Base-by-base conservation (phyloP, 2,113 vertebrate genomes). In the Setophaga petechia region DNA sequence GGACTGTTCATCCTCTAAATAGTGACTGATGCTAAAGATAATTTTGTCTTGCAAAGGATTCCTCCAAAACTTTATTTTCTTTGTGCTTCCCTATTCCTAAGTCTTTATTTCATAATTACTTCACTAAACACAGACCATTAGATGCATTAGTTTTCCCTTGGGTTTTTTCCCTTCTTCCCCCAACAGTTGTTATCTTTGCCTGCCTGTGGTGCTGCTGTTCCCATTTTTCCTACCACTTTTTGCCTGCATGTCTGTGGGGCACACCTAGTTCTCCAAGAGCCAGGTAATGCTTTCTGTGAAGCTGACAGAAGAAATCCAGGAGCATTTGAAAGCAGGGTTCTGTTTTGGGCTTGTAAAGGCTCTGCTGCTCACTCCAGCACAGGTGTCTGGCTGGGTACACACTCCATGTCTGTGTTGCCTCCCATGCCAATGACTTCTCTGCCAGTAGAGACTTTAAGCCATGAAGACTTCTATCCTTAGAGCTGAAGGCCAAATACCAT, bases 181-280 rank as follows among this genome's bases (percentile, higher is more conserved):
- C 65, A 81, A 3, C 16, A 11, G 4, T 9, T 79, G 19, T 28
- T 31, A 63, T 47, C 71, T 94, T 76, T 78, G 63, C 9, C 35
- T 20, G 23, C 27, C 35, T 0, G 0, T 6, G 11, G 55, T 35
- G 68, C 51, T 51, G 43, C 68, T 55, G 11, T 8, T 80, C 41
- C 49, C 2, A 0, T 44, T 65, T 49, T 37, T 49, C 62, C 44
- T 54, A 9, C 17, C 3, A 11, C 25, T 74, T 79, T 77, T 59
- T 57, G 35, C 43, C 62, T 73, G 73, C 8, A 9, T 1, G 1
- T 58, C 54, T 55, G 52, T 58, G 21, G 39, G 51, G 59, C 51
- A 31, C 2, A 46, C 3, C 37, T 62, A 47, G 11, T 6, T 81
- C 65, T 71, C 73, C 51, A 87, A 61, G 46, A 88, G 37, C 16